These are phyloP conservation scores for Dicyrtomina minuta DNA, from an alignment of 2,888 invertebrate genomes.

Conservation along the genomic window DNA sequence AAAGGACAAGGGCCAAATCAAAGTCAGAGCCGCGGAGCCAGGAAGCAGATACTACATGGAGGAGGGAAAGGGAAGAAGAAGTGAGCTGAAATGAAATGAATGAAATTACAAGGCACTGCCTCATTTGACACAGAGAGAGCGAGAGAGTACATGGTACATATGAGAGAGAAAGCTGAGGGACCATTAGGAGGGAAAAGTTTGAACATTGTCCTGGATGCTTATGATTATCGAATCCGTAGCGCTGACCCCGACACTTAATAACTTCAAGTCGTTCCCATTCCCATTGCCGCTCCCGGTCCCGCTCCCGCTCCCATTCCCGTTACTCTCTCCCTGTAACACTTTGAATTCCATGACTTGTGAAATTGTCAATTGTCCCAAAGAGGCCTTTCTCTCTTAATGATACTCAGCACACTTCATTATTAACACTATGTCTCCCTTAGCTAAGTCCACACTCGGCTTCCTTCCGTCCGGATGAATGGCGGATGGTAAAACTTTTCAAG, in stretches of 20 bases:
- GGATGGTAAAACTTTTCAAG: slow-evolving; percentile 10
- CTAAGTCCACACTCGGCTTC: background rate
- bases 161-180: background rate
- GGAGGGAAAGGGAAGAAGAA: background rate
- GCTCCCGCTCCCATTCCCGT: too few relatives aligned
- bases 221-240: slow-evolving; percentile 25
- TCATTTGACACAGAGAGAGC: background rate
- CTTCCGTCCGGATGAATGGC: background rate
- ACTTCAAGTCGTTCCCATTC: background rate
- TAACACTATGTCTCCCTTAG: background rate
- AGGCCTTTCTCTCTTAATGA: slow-evolving; percentile 18
- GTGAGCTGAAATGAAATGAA: background rate
- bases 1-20: too few relatives aligned
- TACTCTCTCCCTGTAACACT: slow-evolving; percentile 2
- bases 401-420: slow-evolving; percentile 3
- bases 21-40: too few relatives aligned
- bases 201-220: slow-evolving; percentile 23
- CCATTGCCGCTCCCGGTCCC: slow-evolving; percentile 1
- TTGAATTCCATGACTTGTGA: slow-evolving; percentile 19
- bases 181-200: slow-evolving; percentile 23
- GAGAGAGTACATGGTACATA: background rate
- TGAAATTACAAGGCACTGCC: background rate
- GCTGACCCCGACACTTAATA: slow-evolving; percentile 28
- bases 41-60: too few relatives aligned
- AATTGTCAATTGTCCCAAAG: slow-evolving; percentile 19